A percentile compares a stretch with the other conserved stretches of the same genome.
Evolutionary conservation across 2,888 invertebrate genomes (phyloP).

Genomic region (Acleris holmiana): DNA sequence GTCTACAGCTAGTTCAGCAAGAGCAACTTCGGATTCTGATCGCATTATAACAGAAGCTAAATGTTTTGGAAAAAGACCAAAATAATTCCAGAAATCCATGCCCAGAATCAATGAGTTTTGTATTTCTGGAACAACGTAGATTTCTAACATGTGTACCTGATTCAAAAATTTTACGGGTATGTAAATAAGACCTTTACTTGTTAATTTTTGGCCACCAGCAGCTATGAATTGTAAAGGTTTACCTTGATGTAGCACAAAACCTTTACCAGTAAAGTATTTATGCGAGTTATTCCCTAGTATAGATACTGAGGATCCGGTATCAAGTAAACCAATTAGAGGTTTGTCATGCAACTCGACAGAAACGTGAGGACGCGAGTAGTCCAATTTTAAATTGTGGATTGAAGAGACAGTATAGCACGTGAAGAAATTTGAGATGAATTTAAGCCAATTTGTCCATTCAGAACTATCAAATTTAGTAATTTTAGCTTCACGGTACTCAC

Average conservation of each 20-base stretch:
- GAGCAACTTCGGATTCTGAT: background rate
- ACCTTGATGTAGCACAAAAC: background rate
- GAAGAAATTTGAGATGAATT: background rate
- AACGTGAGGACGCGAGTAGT: background rate
- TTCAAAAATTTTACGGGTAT: background rate
- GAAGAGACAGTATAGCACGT: background rate
- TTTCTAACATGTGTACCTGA: background rate
- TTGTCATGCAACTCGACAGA: background rate
- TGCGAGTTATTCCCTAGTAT: background rate
- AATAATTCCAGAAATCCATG: constrained; percentile 1
- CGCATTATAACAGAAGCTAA: background rate
- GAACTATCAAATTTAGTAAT: background rate
- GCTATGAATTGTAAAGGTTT: background rate
- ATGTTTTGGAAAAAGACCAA: background rate
- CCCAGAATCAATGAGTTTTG: background rate
- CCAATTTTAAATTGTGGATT: background rate
- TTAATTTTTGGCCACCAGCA: background rate
- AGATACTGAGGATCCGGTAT: background rate
- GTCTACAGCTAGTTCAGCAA: background rate
- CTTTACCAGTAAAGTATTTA: background rate
- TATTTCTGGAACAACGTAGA: background rate
- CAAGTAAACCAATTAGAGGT: background rate
- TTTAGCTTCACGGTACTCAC: background rate
- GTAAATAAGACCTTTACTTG: background rate
- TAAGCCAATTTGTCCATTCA: background rate